Percentiles rank a stretch among this genome's conserved stretches.
phyloP scores from a whole-genome alignment of 2,888 invertebrate species.

The Rotaria socialis region DNA sequence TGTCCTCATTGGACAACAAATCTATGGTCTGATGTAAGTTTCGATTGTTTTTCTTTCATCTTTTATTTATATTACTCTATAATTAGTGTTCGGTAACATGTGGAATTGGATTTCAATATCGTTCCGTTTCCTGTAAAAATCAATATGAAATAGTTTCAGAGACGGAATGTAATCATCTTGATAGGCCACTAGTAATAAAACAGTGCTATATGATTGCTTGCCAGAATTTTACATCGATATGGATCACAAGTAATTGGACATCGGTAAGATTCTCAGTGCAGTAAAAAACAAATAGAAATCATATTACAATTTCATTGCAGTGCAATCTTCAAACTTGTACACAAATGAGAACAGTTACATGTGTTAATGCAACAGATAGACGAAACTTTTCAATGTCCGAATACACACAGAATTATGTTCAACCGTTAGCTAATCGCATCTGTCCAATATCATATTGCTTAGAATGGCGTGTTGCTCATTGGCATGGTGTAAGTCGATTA shows the following conservation, averaged over 20 bases:
- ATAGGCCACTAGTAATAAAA: neutral
- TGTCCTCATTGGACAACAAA: neutral
- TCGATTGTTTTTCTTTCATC: neutral
- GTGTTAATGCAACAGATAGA: neutral
- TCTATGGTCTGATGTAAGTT: neutral
- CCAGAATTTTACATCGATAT: neutral
- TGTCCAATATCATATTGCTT: neutral
- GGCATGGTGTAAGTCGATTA: constrained; percentile 2
- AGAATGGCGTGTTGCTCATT: neutral
- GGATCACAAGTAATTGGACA: neutral
- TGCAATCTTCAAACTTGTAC: neutral
- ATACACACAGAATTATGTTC: neutral
- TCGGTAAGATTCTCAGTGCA: neutral
- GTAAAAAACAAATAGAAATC: neutral
- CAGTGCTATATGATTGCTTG: neutral
- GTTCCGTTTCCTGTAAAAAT: neutral
- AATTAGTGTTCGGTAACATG: constrained; percentile 28
- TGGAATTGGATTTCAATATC: neutral
- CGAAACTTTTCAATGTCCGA: neutral
- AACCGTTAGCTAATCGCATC: neutral
- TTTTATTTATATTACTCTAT: neutral
- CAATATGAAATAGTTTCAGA: neutral
- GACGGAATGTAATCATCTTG: neutral
- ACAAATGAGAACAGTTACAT: neutral
- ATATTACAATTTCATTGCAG: neutral